These are phyloP conservation scores for Ceratothoa steindachneri DNA, from an alignment of 2,888 invertebrate genomes.

Conservation along the genomic window DNA sequence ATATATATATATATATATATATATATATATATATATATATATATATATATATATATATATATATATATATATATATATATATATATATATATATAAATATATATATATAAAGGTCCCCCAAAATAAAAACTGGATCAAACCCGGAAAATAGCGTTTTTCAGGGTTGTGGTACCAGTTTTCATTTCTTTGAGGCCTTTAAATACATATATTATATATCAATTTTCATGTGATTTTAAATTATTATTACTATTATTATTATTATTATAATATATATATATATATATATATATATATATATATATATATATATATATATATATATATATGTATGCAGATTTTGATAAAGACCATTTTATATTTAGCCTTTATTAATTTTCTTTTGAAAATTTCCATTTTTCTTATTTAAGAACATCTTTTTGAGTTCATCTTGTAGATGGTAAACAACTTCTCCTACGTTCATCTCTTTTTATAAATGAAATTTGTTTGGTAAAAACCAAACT, in stretches of 20 bases:
- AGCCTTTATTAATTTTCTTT: background rate
- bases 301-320: slow-evolving; percentile 20
- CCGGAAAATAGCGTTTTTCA: background rate
- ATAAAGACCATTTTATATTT: slow-evolving; percentile 13
- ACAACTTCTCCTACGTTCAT: no score
- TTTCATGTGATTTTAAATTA: background rate
- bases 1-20: background rate
- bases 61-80: background rate
- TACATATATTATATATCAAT: background rate
- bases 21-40: no score
- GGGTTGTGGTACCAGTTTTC: background rate
- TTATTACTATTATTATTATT: background rate
- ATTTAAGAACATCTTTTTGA: no score
- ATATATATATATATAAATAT: background rate
- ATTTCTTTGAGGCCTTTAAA: background rate
- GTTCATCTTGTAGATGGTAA: no score
- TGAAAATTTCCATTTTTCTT: no score
- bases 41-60: background rate
- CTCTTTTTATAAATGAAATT: no score
- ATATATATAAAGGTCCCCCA: background rate
- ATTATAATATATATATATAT: background rate
- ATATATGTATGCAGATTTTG: background rate
- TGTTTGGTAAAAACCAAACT: no score
- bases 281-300: slow-evolving; percentile 25
- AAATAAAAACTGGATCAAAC: background rate